Base-by-base conservation (phyloP, 2,888 invertebrate genomes). In the Fragum whitleyi region DNA sequence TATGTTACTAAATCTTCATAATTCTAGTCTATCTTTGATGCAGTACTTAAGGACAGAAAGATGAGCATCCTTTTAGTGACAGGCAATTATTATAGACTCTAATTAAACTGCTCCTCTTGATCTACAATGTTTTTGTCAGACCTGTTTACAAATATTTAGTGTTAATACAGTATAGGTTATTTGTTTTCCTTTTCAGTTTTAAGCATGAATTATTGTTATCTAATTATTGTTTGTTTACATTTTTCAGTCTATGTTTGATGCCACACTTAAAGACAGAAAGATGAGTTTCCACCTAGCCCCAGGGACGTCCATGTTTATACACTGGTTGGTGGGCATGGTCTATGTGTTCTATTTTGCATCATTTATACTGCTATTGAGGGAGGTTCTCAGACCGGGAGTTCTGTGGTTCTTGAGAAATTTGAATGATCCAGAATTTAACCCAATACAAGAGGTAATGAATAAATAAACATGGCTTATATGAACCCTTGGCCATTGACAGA, bases 271-370 rank as follows among this genome's bases (percentile, higher is more conserved):
- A 88, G 95, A 95, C 83, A 96, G 99, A 53, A 97, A 98, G 93
- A 95, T 96, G 0, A 97, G 97, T 84, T 97, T 99, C 89, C 96
- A 96, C 85, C 96, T 97, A 0, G 98, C 98, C 0, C 99, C 99
- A 0, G 98, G 98, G 89, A 98, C 99, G 0, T 97, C 98, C 0
- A 97, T 99, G 95, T 99, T 99, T 93, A 97, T 99, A 74, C 99
- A 99, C 94, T 99, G 99, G 99, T 96, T 99, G 55, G 97, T 98
- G 9, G 99, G 99, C 78, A 99, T 99, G 98, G 97, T 96, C 14
- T 99, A 98, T 93, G 98, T 99, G 19, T 99, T 99, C 94, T 99
- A 99, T 95, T 99, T 99, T 93, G 99, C 99, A 9, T 98, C 98
- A 0, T 94, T 94, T 86, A 93, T 99, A 93, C 97, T 99, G 59